A percentile compares a stretch with the other conserved stretches of the same genome.
Evolutionary conservation across 2,888 invertebrate genomes (phyloP).

Genomic region (Eupithecia subumbrata): DNA sequence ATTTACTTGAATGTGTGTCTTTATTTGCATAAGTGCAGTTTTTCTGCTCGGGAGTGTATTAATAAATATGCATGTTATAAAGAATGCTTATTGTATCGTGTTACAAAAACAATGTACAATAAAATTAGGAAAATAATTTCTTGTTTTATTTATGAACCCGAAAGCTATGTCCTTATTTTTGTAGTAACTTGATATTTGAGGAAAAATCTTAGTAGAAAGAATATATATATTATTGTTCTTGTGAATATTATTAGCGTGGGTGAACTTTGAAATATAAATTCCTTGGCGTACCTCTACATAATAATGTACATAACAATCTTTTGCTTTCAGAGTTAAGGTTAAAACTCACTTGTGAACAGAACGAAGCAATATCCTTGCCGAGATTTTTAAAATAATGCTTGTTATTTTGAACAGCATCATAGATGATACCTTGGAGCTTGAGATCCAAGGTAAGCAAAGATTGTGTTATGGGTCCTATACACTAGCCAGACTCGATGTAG

Average conservation of each 20-base stretch:
- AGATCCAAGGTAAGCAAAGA: background rate
- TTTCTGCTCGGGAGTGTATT: slow-evolving; percentile 50
- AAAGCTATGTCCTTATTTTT: background rate
- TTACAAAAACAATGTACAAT: slow-evolving; percentile 78
- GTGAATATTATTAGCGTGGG: background rate
- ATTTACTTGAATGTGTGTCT: background rate
- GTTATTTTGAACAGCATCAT: background rate
- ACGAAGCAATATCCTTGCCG: background rate
- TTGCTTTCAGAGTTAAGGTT: background rate
- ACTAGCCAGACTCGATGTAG: no score
- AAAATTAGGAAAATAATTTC: slow-evolving; percentile 63
- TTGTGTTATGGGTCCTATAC: background rate
- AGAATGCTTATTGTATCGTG: slow-evolving; percentile 74
- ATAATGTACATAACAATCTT: background rate
- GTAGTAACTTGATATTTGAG: background rate
- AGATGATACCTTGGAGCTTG: no score
- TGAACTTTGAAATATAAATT: background rate
- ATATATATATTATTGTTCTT: background rate
- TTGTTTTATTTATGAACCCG: slow-evolving; percentile 34
- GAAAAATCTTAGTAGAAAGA: background rate
- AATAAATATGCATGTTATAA: slow-evolving; percentile 62
- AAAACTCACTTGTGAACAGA: background rate
- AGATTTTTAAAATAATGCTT: background rate
- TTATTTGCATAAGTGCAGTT: slow-evolving; percentile 35
- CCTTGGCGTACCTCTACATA: background rate